phyloP scores from a whole-genome alignment of 2,113 vertebrate genomes.

The Athene cunicularia region DNA sequence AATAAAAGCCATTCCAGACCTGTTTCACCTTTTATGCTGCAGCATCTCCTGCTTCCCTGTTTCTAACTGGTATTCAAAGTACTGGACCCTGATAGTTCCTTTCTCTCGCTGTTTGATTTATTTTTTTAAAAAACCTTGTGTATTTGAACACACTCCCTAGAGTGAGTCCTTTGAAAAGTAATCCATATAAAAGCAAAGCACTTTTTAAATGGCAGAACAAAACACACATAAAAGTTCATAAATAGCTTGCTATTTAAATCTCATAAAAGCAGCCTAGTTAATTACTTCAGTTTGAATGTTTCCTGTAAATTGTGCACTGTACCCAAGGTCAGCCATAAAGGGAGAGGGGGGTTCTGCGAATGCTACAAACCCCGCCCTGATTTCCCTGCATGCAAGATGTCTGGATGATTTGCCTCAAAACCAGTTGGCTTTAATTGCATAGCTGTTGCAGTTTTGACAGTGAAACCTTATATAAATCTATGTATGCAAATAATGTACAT shows the following conservation, averaged over 20 bases:
- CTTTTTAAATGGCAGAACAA: constrained; percentile 70
- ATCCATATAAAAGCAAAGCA: constrained; percentile 68
- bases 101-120: constrained; percentile 42
- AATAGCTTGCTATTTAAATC: constrained; percentile 76
- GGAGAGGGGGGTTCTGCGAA: constrained; percentile 23
- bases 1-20: constrained; percentile 55
- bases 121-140: constrained; percentile 16
- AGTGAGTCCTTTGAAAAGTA: constrained; percentile 74
- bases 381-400: background rate
- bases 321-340: constrained; percentile 67
- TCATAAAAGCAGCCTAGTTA: constrained; percentile 76
- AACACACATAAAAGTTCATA: constrained; percentile 76
- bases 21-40: constrained; percentile 13
- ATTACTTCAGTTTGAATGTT: constrained; percentile 77
- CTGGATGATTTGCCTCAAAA: background rate
- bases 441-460: background rate
- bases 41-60: constrained; percentile 48
- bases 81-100: constrained; percentile 44
- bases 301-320: constrained; percentile 61
- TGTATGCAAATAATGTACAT: rapidly evolving
- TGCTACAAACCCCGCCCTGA: background rate
- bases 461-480: background rate
- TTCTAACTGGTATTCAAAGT: constrained; percentile 66
- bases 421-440: background rate
- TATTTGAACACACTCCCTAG: constrained; percentile 77